phyloP scores from a whole-genome alignment of 2,888 invertebrate genomes.

The Lepidonotus clava region DNA sequence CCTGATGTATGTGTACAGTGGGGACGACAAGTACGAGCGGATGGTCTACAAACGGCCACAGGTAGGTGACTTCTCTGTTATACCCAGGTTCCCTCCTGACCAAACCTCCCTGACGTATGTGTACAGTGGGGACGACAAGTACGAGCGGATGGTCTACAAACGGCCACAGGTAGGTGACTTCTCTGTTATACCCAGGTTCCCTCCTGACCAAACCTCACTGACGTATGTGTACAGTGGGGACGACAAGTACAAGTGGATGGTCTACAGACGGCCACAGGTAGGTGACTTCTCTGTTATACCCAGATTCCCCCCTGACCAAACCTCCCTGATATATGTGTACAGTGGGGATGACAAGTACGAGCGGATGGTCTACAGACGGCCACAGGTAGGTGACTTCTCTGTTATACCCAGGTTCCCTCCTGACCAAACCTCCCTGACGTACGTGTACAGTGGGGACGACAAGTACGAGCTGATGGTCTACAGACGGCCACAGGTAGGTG shows the following conservation, averaged over 20 bases:
- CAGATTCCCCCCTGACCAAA: conserved; percentile 90
- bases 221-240: too few relatives aligned
- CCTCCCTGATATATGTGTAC: conserved; percentile 90
- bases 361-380: conserved; percentile 92
- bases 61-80: too few relatives aligned
- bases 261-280: too few relatives aligned
- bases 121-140: conserved; percentile 87
- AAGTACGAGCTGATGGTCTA: conserved; percentile 93
- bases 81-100: conserved; percentile 91
- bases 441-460: conserved; percentile 87
- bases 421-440: conserved; percentile 87
- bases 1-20: conserved; percentile 88
- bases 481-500: conserved; percentile 90
- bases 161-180: conserved; percentile 89
- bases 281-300: conserved; percentile 95
- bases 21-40: conserved; percentile 87
- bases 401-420: conserved; percentile 94
- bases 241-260: too few relatives aligned
- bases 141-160: conserved; percentile 92
- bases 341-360: conserved; percentile 87
- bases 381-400: too few relatives aligned
- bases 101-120: conserved; percentile 90
- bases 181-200: too few relatives aligned
- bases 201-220: too few relatives aligned
- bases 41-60: conserved; percentile 95